Base-by-base conservation (phyloP, 1,140 invertebrate genomes). In the Amyelois transitella region DNA sequence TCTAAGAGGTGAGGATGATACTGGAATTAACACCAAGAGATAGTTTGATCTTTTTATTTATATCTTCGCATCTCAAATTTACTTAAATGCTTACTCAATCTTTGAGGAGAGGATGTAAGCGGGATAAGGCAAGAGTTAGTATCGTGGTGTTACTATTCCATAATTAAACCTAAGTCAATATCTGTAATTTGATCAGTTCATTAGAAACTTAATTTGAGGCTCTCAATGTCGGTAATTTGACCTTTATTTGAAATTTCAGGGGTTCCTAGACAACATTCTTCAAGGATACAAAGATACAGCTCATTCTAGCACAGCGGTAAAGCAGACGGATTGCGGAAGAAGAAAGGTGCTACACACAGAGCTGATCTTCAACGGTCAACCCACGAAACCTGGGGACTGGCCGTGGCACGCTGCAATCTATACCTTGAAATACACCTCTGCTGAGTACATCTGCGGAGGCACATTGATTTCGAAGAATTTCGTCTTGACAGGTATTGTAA, bases 371-470 rank as follows among this genome's bases (percentile, higher is more conserved):
- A 67, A 66, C 12, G 78, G 74, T 20, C 50, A 51, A 19, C 21
- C 50, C 0, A 70, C 78, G 0, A 73, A 69, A 7, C 91, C 92
- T 5, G 94, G 94, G 0, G 94, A 96, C 63, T 97, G 95, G 95
- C 96, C 95, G 0, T 97, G 95, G 95, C 92, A 96, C 69, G 93
- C 91, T 2, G 93, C 94, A 4, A 88, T 97, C 0, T 93, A 95
- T 64, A 93, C 93, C 66, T 91, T 94, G 64, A 92, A 94, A 21
- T 90, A 92, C 2, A 14, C 25, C 1, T 18, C 22, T 0, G 32
- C 74, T 10, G 69, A 56, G 18, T 86, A 86, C 20, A 71, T 68
- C 8, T 86, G 80, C 58, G 82, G 78, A 20, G 82, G 78, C 1
- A 79, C 75, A 4, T 60, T 86, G 38, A 32, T 83, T 3, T 75